phyloP scores from a whole-genome alignment of 2,797 vertebrate species.

The Smutsia temminckii region DNA sequence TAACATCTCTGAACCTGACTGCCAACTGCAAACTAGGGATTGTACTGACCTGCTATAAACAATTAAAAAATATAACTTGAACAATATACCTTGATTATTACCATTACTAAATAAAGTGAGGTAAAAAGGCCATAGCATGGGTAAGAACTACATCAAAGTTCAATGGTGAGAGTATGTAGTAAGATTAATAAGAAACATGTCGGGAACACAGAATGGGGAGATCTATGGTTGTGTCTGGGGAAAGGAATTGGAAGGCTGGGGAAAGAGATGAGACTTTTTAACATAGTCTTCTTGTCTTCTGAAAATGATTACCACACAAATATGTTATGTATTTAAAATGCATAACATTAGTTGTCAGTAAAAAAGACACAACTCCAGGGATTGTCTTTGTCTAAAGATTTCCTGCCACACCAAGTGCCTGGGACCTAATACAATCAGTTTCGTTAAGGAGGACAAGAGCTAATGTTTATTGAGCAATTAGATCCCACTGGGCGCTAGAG shows the following conservation, averaged over 20 bases:
- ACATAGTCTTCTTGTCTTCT: not conserved
- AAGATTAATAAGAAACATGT: not conserved
- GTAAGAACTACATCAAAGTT: not conserved
- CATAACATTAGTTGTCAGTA: not conserved
- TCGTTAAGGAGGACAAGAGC: not conserved
- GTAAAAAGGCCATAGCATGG: not conserved
- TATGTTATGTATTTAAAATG: not conserved
- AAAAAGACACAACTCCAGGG: not conserved
- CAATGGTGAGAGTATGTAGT: not conserved
- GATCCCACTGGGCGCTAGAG: not conserved
- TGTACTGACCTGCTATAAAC: not conserved
- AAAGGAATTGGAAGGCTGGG: not conserved
- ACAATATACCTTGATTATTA: not conserved
- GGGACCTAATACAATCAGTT: not conserved
- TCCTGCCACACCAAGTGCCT: not conserved
- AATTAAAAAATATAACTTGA: not conserved
- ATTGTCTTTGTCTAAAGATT: not conserved
- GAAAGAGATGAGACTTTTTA: not conserved
- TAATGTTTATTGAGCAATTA: not conserved
- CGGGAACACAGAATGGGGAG: not conserved
- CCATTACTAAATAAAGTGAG: not conserved
- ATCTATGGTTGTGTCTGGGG: not conserved
- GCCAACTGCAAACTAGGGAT: not conserved
- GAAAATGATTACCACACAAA: not conserved
- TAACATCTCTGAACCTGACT: not conserved